Evolutionary conservation across 2,113 vertebrate species (phyloP).

Genomic region (Ictalurus furcatus): DNA sequence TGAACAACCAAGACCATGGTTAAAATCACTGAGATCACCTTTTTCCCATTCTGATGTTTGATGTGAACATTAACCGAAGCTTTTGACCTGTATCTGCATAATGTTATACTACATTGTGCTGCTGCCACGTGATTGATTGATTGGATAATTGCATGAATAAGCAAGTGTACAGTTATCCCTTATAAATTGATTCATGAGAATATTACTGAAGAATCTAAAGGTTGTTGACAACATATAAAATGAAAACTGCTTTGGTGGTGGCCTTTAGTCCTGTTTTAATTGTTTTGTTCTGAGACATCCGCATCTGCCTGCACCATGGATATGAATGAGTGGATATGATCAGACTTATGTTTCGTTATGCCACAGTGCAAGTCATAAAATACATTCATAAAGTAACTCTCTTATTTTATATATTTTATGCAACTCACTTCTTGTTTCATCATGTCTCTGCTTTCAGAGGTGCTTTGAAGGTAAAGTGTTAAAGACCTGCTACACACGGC

Average conservation of each 20-base stretch:
- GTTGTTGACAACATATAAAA: background rate
- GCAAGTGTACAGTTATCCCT: background rate
- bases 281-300: background rate
- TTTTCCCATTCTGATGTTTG: background rate
- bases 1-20: background rate
- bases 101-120: background rate
- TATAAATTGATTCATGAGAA: background rate
- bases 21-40: background rate
- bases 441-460: background rate
- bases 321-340: background rate
- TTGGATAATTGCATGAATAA: background rate
- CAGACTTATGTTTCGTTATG: background rate
- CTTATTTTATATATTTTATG: constrained; percentile 13
- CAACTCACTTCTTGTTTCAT: background rate
- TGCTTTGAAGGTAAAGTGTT: constrained; percentile 16
- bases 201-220: background rate
- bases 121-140: background rate
- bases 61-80: background rate
- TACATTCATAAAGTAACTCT: background rate
- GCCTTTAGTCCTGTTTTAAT: background rate
- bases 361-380: background rate
- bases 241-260: background rate
- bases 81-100: background rate
- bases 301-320: background rate
- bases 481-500: background rate